phyloP scores from a whole-genome alignment of 1,140 invertebrate species.

The Lanistes nyassanus region DNA sequence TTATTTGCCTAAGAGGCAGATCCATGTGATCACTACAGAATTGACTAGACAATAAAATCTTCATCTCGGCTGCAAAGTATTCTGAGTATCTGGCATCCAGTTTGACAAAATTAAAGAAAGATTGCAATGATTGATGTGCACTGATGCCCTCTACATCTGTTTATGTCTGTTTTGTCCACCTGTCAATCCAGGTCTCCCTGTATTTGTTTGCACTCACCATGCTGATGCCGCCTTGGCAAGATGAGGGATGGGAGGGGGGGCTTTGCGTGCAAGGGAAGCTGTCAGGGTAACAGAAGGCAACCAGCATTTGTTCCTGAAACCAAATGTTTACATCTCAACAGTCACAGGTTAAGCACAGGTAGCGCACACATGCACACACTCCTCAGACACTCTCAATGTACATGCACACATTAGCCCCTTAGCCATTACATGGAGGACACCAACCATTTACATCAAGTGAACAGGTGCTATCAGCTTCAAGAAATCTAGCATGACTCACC shows the following conservation, averaged over 20 bases:
- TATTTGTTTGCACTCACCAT: slow-evolving; percentile 38
- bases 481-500: slow-evolving; percentile 60
- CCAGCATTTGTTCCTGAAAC: slow-evolving; percentile 55
- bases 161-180: neutral
- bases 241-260: slow-evolving; percentile 56
- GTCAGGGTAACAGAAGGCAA: slow-evolving; percentile 53
- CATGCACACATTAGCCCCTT: neutral
- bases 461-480: too few species aligned
- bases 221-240: slow-evolving; percentile 39
- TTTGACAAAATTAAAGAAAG: neutral
- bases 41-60: neutral
- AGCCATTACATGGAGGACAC: too few species aligned
- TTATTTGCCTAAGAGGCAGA: too few species aligned
- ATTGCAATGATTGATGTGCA: neutral
- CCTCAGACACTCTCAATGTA: too few species aligned
- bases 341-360: neutral
- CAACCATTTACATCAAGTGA: too few species aligned
- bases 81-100: too few species aligned
- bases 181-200: neutral
- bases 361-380: too few species aligned
- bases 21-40: too few species aligned
- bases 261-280: slow-evolving; percentile 41
- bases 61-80: neutral
- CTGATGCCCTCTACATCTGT: too few species aligned
- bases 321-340: slow-evolving; percentile 3